phyloP scores from a whole-genome alignment of 2,888 invertebrate genomes.

The Rhynchonema sp. region DNA sequence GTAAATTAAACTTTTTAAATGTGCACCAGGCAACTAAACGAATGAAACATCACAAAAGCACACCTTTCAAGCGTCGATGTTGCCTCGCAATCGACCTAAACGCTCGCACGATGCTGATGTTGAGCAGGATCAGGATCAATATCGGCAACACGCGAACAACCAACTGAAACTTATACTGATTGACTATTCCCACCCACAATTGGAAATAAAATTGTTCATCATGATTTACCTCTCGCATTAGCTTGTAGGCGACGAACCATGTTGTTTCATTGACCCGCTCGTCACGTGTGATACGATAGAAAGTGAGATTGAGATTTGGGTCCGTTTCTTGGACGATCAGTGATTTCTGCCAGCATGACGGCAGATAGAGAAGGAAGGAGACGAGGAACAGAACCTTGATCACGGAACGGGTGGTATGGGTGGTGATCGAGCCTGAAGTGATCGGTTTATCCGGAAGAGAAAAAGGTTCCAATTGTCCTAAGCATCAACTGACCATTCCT shows the following conservation, averaged over 20 bases:
- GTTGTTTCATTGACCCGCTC: no score
- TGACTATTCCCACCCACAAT: no score
- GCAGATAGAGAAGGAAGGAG: not conserved
- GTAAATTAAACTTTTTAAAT: no score
- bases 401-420: not conserved
- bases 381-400: not conserved
- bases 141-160: not conserved
- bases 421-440: conserved; percentile 14
- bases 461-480: no score
- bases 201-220: not conserved
- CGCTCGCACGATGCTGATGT: not conserved
- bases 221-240: not conserved
- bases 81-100: not conserved
- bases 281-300: no score
- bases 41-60: no score
- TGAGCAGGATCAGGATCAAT: not conserved
- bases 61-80: not conserved
- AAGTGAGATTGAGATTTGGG: not conserved
- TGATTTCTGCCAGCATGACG: not conserved
- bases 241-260: no score
- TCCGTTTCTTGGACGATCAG: not conserved
- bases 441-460: conserved; percentile 25
- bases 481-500: no score
- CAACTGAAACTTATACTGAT: no score
- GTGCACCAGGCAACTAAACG: no score